A percentile compares a stretch with the other conserved stretches of the same genome.
phyloP scores from a whole-genome alignment of 2,888 invertebrate genomes.

The Eurytoma californica region DNA sequence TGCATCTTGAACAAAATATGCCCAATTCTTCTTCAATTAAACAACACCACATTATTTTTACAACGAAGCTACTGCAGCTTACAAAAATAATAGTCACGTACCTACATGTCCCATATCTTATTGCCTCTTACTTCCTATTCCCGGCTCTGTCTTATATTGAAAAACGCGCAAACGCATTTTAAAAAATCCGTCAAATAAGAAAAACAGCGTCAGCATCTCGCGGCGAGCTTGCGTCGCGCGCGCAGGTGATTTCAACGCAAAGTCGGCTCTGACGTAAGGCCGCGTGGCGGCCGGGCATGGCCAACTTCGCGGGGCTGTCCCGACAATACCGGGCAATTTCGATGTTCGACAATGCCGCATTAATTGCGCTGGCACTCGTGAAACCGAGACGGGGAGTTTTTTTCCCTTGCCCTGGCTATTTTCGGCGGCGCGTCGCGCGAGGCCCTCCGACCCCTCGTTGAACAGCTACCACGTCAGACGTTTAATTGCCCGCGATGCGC shows the following conservation, averaged over 20 bases:
- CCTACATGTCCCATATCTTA: too few species aligned
- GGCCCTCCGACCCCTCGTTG: not conserved
- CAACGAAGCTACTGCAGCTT: too few species aligned
- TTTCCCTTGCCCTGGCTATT: constrained; percentile 10
- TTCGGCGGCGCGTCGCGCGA: not conserved
- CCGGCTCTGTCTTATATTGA: too few species aligned
- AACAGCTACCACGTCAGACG: not conserved
- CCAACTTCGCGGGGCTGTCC: not conserved
- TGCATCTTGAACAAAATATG: too few species aligned
- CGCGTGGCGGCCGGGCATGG: constrained; percentile 1
- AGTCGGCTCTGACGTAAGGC: constrained; percentile 35
- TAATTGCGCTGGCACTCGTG: constrained; percentile 33
- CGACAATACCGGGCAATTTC: constrained; percentile 43
- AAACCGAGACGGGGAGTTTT: not conserved
- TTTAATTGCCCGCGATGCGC: not conserved
- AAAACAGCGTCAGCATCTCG: not conserved
- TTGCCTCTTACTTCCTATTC: too few species aligned
- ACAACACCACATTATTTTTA: too few species aligned
- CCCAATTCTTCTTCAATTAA: too few species aligned
- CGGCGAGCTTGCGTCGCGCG: not conserved
- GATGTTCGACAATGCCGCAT: constrained; percentile 45
- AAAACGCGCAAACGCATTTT: too few species aligned
- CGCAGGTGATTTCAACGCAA: constrained; percentile 54
- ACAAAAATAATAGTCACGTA: too few species aligned
- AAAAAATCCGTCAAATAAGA: too few species aligned